Base-by-base conservation (phyloP, 2,113 vertebrate genomes). In the Tringa solitaria region DNA sequence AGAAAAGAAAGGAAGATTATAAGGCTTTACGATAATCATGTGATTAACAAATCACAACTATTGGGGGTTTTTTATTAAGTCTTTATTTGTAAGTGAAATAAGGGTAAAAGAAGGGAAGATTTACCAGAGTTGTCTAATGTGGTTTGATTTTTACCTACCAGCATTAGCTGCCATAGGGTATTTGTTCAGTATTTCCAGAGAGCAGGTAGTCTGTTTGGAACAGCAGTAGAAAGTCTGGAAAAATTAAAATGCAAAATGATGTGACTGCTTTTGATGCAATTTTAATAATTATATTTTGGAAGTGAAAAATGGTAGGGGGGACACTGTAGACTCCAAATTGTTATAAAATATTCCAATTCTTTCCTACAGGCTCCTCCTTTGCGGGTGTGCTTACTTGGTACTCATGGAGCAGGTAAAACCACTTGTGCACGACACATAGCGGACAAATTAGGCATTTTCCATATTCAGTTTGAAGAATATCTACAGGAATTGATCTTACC, bases 391-490 rank as follows among this genome's bases (percentile, higher is more conserved):
- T 75, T 99, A 53, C 90, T 99, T 35, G 99, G 99, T 11, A 64
- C 97, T 53, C 98, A 95, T 24, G 99, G 99, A 76, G 97, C 99
- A 43, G 99, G 99, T 35, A 99, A 99, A 98, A 99, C 98, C 46
- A 80, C 96, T 50, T 97, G 98, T 87, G 99, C 98, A 39, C 97
- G 98, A 81, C 98, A 98, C 97, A 73, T 99, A 67, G 99, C 99
- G 61, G 90, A 98, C 51, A 98, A 98, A 75, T 98, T 99, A 54
- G 98, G 98, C 22, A 96, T 99, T 87, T 99, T 99, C 91, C 98
- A 99, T 81, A 98, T 99, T 96, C 99, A 99, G 23, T 99, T 99
- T 97, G 98, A 98, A 68, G 99, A 99, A 95, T 96, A 96, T 60
- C 98, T 99, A 30, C 99, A 99, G 95, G 99, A 98, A 98, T 88